A percentile compares a stretch with the other conserved stretches of the same genome.
phyloP scores from a whole-genome alignment of 2,797 vertebrate genomes.

The Hypotaenidia okinawae region DNA sequence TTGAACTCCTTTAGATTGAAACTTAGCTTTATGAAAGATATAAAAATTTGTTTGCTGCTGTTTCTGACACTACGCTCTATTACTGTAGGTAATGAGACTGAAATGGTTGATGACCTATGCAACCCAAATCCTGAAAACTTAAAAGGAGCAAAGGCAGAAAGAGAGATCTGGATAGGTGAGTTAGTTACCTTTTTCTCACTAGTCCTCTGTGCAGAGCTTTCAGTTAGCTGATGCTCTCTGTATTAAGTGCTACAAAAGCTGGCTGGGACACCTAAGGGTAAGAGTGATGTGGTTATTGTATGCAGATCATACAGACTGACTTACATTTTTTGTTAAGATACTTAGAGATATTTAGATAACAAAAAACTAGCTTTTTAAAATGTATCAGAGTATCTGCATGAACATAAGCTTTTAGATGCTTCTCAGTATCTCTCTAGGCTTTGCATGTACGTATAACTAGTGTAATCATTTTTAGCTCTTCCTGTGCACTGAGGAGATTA shows the following conservation, averaged over 20 bases:
- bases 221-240: background rate
- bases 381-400: background rate
- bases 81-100: background rate
- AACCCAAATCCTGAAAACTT: background rate
- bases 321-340: background rate
- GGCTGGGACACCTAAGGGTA: background rate
- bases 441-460: background rate
- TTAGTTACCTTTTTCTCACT: background rate
- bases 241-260: background rate
- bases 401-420: background rate
- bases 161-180: background rate
- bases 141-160: background rate
- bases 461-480: background rate
- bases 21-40: background rate
- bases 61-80: background rate
- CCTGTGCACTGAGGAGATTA: background rate
- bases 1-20: background rate
- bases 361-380: accelerated
- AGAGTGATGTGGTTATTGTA: accelerated
- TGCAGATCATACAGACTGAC: background rate
- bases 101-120: background rate
- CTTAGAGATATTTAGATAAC: background rate
- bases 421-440: background rate
- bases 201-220: background rate
- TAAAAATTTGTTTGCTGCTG: background rate